A percentile compares a stretch with the other conserved stretches of the same genome.
Evolutionary conservation across 35 echinoderm and acorn worm species (phyloP).

Genomic region (Apostichopus parvimensis): DNA sequence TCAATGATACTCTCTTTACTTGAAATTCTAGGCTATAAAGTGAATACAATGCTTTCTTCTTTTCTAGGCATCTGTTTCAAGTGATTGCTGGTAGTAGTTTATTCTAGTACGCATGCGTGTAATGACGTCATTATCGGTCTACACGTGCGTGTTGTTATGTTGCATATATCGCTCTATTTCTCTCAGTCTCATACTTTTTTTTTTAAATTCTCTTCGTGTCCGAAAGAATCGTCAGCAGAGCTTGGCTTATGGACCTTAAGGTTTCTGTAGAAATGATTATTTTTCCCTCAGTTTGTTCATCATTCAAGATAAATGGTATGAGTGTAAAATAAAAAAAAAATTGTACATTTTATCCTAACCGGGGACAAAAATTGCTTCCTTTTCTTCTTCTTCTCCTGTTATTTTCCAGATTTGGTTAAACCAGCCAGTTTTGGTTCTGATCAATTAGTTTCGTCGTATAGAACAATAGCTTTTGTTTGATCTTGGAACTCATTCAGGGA

Average conservation of each 20-base stretch:
- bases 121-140: too few relatives aligned
- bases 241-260: not conserved
- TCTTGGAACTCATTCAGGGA: slow-evolving; percentile 40
- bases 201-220: not conserved
- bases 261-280: not conserved
- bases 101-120: too few relatives aligned
- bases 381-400: not conserved
- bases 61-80: too few relatives aligned
- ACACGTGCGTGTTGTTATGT: too few relatives aligned
- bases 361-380: slow-evolving; percentile 9
- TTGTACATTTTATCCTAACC: slow-evolving; percentile 50
- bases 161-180: too few relatives aligned
- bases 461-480: slow-evolving; percentile 16
- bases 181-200: not conserved
- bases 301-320: slow-evolving; percentile 42
- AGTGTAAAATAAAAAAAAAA: slow-evolving; percentile 45
- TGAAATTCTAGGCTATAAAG: too few relatives aligned
- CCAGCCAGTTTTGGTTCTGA: not conserved
- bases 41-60: too few relatives aligned
- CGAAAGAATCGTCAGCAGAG: slow-evolving; percentile 1
- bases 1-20: too few relatives aligned
- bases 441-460: not conserved
- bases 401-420: slow-evolving; percentile 8
- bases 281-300: slow-evolving; percentile 22
- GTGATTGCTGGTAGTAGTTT: too few relatives aligned